Percentiles rank a stretch among this genome's conserved stretches.
These are phyloP conservation scores for Crocuta crocuta DNA, from an alignment of 2,113 vertebrate species.

Conservation along the genomic window DNA sequence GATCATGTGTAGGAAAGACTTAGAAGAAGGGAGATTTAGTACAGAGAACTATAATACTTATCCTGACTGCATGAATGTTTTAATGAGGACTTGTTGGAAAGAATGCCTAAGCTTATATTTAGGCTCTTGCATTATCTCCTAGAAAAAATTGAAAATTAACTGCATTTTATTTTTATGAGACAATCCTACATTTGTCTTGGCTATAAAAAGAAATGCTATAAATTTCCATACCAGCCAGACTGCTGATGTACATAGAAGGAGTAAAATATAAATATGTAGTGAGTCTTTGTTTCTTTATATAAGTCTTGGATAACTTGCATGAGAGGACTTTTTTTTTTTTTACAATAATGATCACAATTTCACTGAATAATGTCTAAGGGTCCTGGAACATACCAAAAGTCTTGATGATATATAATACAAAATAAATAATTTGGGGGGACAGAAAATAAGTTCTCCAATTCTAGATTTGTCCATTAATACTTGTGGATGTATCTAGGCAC, in stretches of 20 bases:
- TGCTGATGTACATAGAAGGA: not conserved
- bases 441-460: not conserved
- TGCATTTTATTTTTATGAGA: conserved; percentile 4
- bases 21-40: not conserved
- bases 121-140: not conserved
- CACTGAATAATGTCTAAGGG: not conserved
- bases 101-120: not conserved
- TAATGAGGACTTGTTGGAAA: not conserved
- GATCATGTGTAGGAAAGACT: not conserved
- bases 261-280: not conserved
- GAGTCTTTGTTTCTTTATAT: not conserved
- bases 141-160: not conserved
- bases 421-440: not conserved
- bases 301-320: not conserved
- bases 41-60: not conserved
- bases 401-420: not conserved
- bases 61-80: not conserved
- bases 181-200: not conserved
- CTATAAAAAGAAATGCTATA: not conserved
- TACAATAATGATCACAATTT: not conserved
- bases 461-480: not conserved
- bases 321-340: not conserved
- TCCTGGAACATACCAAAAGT: not conserved
- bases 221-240: not conserved
- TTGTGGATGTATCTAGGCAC: too few species aligned